Percentiles rank a stretch among this genome's conserved stretches.
Evolutionary conservation across 2,888 invertebrate genomes (phyloP).

Genomic region (Eurytoma californica): DNA sequence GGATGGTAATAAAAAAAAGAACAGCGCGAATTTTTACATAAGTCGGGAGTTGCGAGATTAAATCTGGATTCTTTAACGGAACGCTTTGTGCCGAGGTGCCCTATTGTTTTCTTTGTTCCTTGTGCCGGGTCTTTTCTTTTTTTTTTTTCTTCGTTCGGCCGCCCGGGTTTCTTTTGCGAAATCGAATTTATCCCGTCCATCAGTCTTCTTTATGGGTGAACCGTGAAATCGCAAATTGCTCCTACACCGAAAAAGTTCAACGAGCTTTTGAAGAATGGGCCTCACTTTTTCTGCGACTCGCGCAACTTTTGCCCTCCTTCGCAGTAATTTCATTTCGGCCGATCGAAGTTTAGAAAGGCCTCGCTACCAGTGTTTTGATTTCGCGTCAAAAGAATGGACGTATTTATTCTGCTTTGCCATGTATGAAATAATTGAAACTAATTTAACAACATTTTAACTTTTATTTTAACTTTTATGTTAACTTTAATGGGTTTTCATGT

Average conservation of each 20-base stretch:
- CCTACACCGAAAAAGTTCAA: constrained; percentile 47
- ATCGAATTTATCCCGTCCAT: constrained; percentile 13
- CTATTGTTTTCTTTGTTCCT: constrained; percentile 32
- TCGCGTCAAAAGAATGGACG: too few species aligned
- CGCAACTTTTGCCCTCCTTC: too few species aligned
- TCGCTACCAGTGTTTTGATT: too few species aligned
- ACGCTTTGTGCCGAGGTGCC: neutral
- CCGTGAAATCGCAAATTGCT: constrained; percentile 54
- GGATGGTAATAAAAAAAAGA: neutral
- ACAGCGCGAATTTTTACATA: constrained; percentile 17
- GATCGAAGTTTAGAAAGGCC: too few species aligned
- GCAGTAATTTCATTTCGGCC: too few species aligned
- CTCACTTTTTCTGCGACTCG: constrained; percentile 17
- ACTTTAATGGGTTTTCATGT: too few species aligned
- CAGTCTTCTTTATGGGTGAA: constrained; percentile 18
- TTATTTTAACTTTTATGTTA: too few species aligned
- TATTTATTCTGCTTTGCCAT: too few species aligned
- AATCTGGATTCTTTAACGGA: constrained; percentile 29
- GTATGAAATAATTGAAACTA: too few species aligned
- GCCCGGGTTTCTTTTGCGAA: neutral
- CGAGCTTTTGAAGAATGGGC: constrained; percentile 34
- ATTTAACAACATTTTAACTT: too few species aligned
- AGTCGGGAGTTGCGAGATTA: constrained; percentile 15
- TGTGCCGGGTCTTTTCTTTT: neutral
- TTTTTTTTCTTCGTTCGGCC: constrained; percentile 2